Evolutionary conservation across 2,888 invertebrate species (phyloP), one percentile per base, ranked within the genome.

Genomic region (Cyaniris semiargus): DNA sequence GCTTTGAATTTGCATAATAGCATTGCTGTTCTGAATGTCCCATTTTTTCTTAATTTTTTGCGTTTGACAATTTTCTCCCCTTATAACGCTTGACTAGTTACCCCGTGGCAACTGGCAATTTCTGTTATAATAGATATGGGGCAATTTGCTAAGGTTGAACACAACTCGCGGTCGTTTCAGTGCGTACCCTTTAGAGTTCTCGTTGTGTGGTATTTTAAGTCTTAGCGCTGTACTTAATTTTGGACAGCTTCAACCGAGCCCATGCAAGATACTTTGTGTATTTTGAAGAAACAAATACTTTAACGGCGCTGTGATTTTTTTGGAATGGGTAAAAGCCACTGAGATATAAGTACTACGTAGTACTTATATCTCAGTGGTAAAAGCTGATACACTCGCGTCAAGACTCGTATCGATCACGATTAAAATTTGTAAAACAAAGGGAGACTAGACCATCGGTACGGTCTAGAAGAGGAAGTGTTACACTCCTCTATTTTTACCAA

Each of bases 51-150:
- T 18, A 27, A 66, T 18, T 27, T 66, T 66, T 66, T 66, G 66
- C 66, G 60, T 66, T 66, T 66, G 27, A 66, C 66, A 13, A 66
- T 66, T 66, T 66, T 23, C 13, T 31, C 66, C 66, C 66, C 66
- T 31, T 66, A 5, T 27, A 13, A 66, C 66, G 27, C 66, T 27
- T 66, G 27, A 66, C 66, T 66, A 66, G 66, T 66, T 66, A 66
- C 66, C 66, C 66, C 27, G 66, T 27, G 66, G 66, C 66, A 27
- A 27, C 31, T 27, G 66, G 66, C 66, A 27, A 27, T 66, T 31
- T 66, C 27, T 27, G 66, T 66, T 66, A 66, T 66, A 66, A 66
- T 66, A 66, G 66, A 66, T 66, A 66, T 66, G 66, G 66, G 27
- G 66, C 66, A 66, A 27, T 66, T 66, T 66, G 3, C 23, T 13